These are phyloP conservation scores for Antheraea pernyi DNA, from an alignment of 1,140 invertebrate species.

Conservation along the genomic window DNA sequence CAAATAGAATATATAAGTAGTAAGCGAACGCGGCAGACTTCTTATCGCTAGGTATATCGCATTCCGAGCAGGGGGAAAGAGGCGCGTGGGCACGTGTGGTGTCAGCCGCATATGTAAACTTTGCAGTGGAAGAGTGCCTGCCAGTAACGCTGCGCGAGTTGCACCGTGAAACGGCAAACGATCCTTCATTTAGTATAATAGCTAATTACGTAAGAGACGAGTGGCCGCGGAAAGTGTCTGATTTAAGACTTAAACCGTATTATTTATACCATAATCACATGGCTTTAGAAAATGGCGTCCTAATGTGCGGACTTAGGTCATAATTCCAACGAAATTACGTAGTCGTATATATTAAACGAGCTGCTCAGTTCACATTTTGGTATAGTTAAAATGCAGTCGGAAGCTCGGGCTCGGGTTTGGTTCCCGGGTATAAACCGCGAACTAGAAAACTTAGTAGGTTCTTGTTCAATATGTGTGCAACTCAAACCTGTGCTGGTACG, in stretches of 20 bases:
- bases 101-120: background rate
- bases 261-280: too few species aligned
- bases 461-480: constrained; percentile 20
- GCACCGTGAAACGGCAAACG: background rate
- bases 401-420: constrained; percentile 28
- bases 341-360: constrained; percentile 24
- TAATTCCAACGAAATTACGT: constrained; percentile 20
- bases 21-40: background rate
- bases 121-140: constrained; percentile 4
- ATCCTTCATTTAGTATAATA: too few species aligned
- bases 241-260: too few species aligned
- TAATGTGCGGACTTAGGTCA: constrained; percentile 21
- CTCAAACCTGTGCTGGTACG: constrained; percentile 12
- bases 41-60: background rate
- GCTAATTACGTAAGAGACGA: too few species aligned
- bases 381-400: constrained; percentile 30
- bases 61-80: background rate
- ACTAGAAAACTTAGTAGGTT: constrained; percentile 17
- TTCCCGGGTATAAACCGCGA: constrained; percentile 27
- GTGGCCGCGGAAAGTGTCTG: too few species aligned
- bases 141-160: background rate
- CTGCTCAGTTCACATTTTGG: constrained; percentile 36
- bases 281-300: too few species aligned
- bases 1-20: background rate
- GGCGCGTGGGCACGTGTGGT: background rate